Percentiles rank a stretch among this genome's conserved stretches.
Evolutionary conservation across 2,888 invertebrate species (phyloP).

Genomic region (Xanthorhoe spadicearia): DNA sequence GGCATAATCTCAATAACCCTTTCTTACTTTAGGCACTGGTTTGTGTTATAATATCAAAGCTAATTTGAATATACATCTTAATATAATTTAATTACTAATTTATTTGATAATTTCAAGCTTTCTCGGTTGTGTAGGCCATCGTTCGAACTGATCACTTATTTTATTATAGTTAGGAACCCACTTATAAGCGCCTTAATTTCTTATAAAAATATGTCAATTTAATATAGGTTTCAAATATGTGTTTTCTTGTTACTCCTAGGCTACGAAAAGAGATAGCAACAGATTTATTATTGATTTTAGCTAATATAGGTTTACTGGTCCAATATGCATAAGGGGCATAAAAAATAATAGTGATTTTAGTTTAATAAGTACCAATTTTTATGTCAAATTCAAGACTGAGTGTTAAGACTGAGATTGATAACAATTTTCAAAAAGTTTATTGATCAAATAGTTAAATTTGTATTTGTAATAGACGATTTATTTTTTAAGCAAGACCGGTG

Average conservation of each 20-base stretch:
- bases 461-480: too few relatives aligned
- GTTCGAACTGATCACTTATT: slow-evolving; percentile 35
- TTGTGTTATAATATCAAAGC: slow-evolving; percentile 80
- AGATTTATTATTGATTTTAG: too few relatives aligned
- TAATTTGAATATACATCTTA: slow-evolving; percentile 73
- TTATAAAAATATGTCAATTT: too few relatives aligned
- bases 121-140: slow-evolving; percentile 54
- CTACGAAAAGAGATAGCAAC: too few relatives aligned
- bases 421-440: too few relatives aligned
- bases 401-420: too few relatives aligned
- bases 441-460: too few relatives aligned
- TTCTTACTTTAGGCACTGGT: slow-evolving; percentile 78
- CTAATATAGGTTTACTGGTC: too few relatives aligned
- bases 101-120: slow-evolving; percentile 54
- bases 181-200: neutral
- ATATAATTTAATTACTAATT: slow-evolving; percentile 47
- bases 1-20: slow-evolving; percentile 67
- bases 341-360: too few relatives aligned
- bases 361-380: neutral
- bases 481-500: neutral
- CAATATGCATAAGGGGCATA: too few relatives aligned
- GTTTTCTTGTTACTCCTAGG: too few relatives aligned
- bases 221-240: too few relatives aligned
- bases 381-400: neutral
- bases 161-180: neutral